Base-by-base conservation (phyloP, 2,888 invertebrate species). In the Heliconius ismenius region DNA sequence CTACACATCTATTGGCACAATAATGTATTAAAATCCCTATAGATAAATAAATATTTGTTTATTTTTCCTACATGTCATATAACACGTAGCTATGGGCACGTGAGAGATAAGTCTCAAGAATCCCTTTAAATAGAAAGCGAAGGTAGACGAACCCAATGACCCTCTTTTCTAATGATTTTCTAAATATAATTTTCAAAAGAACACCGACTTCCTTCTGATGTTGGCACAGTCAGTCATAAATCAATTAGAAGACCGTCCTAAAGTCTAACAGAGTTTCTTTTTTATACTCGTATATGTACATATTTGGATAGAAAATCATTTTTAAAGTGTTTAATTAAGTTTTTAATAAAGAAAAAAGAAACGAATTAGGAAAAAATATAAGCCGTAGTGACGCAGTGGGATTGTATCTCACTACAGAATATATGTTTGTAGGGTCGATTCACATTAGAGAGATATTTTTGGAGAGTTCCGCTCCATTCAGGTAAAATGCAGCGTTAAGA, bases 101-200 rank as follows among this genome's bases (percentile, higher is more conserved):
- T 70, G 73, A 70, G 67, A 77, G 58, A 76, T 78, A 43, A 73
- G n/a, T 75, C 68, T 78, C 60, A 64, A 65, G 65, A 79, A 73
- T 74, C 75, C 76, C 78, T 78, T 76, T 60, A 76, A 78, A 70
- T 70, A 78, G 78, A 78, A 76, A 78, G 76, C 72, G 63, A 76
- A 78, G 70, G 74, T 74, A 26, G 32, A 43, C 26, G 73, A 65
- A 63, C 74, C 70, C 65, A 72, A 39, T 78, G 72, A 78, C 75
- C 75, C 32, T 43, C 63, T 74, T 67, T 77, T 73, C 69, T 69
- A 78, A 78, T 78, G 69, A 84, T 84, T 84, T 82, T 82, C 82
- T 82, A 77, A 80, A 80, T 77, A 75, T 76, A 76, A 70, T 65
- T 74, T 28, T 65, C 73, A 79, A 67, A 39, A 70, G 43, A 74